Conservation (phyloP, 2,888 invertebrate species). For the Yponomeuta evonymella region DNA sequence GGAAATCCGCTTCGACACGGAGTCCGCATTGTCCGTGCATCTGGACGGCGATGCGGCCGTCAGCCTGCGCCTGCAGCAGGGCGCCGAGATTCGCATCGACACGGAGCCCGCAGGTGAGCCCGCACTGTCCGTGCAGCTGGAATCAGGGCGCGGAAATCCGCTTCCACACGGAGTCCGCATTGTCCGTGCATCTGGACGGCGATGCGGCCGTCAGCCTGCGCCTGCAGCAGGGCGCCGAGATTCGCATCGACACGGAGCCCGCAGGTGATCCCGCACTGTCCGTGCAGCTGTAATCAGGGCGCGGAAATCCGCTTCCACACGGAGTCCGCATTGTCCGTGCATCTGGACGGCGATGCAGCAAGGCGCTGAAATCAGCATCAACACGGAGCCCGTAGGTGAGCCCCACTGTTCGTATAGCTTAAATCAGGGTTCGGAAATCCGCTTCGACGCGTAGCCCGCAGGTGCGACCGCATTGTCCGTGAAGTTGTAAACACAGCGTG, state of each 20-base stretch:
- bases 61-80: neutral
- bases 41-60: neutral
- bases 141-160: no score
- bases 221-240: constrained; percentile 72
- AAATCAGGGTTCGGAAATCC: no score
- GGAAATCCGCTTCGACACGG: constrained; percentile 56
- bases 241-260: constrained; percentile 25
- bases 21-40: constrained; percentile 87
- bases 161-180: constrained; percentile 67
- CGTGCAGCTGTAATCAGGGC: no score
- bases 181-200: constrained; percentile 95
- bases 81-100: constrained; percentile 58
- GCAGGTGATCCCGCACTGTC: constrained; percentile 29
- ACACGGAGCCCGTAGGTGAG: constrained; percentile 46
- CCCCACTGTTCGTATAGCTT: no score
- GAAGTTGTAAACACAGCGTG: no score
- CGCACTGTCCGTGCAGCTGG: no score
- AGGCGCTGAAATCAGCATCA: constrained; percentile 54
- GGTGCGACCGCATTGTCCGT: no score
- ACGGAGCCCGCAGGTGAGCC: constrained; percentile 44
- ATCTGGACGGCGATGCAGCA: constrained; percentile 33
- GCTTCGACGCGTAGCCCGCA: constrained; percentile 28
- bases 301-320: no score
- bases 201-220: constrained; percentile 86
- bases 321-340: constrained; percentile 16